Base-by-base conservation (phyloP, 1,140 invertebrate genomes). In the Saccostrea cuccullata region DNA sequence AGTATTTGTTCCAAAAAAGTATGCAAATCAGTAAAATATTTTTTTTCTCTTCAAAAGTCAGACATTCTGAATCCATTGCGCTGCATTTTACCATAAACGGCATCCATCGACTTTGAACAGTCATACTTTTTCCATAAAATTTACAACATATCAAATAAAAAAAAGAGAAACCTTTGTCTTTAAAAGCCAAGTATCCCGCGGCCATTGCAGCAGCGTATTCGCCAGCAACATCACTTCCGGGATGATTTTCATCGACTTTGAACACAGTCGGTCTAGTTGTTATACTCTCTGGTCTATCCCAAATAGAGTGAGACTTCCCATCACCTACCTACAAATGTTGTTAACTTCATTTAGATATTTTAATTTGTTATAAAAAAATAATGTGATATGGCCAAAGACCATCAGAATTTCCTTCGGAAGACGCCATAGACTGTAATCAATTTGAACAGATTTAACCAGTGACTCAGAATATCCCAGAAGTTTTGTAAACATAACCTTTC, bases 121-220 rank as follows among this genome's bases (percentile, higher is more conserved):
- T 47, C 47, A 47, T 47, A 6, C 47, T 47, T 47, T 47, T 36
- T 36, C 30, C 30, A 36, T 36, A 36, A 0, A 36, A 47, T 6
- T 47, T 47, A 47, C 47, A 47, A 47, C 1, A 47, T 47, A 47
- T 3, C 2, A 9, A 47, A 13, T 36, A 8, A 77, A 30, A 2
- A 30, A 36, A 36, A 36, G 1, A 55, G 2, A 36, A 56, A 85
- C 91, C 86, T 89, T 89, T 92, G 17, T 91, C 93, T 88, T 96
- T 96, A 1, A 96, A 94, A 26, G 96, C 95, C 36, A 96, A 94
- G 70, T 96, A 94, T 0, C 96, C 96, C 13, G 94, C 94, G 5
- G 96, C 95, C 5, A 96, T 92, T 15, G 96, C 96, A 3, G 96
- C 96, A 5, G 96, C 95, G 3, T 96, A 96, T 92, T 97, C 96